These are phyloP conservation scores for Zosterops lateralis DNA, from an alignment of 2,113 vertebrate species.

Conservation along the genomic window DNA sequence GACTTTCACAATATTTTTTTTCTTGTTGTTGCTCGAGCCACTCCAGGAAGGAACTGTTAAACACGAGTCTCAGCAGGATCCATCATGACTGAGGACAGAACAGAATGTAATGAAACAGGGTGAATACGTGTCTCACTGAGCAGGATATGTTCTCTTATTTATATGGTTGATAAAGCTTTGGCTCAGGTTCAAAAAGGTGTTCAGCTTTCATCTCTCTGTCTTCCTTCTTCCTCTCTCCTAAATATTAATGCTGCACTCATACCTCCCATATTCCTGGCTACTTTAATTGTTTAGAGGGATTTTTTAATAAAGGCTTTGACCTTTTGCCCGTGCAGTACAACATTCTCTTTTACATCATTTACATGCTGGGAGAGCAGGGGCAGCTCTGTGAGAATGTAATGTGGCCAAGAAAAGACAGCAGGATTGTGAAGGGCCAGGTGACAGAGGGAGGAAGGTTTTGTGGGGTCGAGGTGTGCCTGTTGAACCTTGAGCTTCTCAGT, in stretches of 20 bases:
- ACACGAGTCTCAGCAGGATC: slow-evolving; percentile 68
- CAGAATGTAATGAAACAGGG: slow-evolving; percentile 57
- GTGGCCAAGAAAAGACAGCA: background rate
- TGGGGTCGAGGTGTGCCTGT: fast-evolving
- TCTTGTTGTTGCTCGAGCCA: slow-evolving; percentile 49
- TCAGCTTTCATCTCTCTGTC: slow-evolving; percentile 64
- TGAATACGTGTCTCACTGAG: slow-evolving; percentile 54
- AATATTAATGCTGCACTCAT: slow-evolving; percentile 39
- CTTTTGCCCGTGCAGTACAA: background rate
- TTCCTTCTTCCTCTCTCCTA: slow-evolving; percentile 41
- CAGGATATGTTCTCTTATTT: slow-evolving; percentile 59
- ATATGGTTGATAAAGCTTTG: slow-evolving; percentile 59
- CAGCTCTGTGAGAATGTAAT: background rate
- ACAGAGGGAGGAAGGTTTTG: background rate
- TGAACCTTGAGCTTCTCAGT: background rate
- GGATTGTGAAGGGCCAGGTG: background rate
- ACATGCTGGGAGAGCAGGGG: background rate
- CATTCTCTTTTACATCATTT: background rate
- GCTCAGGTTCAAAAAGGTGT: slow-evolving; percentile 61
- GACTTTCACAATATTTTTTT: slow-evolving; percentile 64
- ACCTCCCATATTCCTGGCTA: background rate
- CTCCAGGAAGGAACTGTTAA: slow-evolving; percentile 63
- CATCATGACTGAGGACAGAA: slow-evolving; percentile 58
- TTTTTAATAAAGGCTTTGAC: slow-evolving; percentile 28
- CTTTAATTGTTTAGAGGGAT: slow-evolving; percentile 9